phyloP scores from a whole-genome alignment of 2,113 vertebrate genomes.

The Pandion haliaetus region DNA sequence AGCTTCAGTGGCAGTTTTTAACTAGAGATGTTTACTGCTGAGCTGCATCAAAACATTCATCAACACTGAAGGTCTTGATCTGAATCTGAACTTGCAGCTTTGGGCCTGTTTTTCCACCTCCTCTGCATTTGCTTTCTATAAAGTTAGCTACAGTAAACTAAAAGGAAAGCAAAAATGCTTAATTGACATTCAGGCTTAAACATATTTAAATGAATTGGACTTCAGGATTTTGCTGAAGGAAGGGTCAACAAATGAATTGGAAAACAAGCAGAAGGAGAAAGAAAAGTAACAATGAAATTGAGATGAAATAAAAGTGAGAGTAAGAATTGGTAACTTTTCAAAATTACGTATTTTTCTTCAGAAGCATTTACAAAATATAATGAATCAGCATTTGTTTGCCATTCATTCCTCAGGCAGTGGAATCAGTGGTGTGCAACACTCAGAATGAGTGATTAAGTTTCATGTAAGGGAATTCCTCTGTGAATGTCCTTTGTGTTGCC shows the following conservation, averaged over 20 bases:
- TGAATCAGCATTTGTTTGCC: neutral
- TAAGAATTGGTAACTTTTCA: neutral
- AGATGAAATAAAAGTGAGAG: neutral
- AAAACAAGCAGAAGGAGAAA: neutral
- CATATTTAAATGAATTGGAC: neutral
- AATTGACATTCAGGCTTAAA: neutral
- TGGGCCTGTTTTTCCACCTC: neutral
- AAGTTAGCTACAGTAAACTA: neutral
- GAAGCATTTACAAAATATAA: neutral
- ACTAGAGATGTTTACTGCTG: neutral
- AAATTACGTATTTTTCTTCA: neutral
- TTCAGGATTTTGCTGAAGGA: neutral
- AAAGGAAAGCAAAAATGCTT: neutral
- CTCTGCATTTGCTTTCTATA: neutral
- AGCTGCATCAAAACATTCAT: neutral
- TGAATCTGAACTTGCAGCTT: neutral
- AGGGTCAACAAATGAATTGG: neutral
- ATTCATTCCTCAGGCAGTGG: neutral
- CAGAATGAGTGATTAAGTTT: neutral
- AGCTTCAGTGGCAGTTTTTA: neutral
- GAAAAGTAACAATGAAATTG: neutral
- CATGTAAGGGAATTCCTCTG: conserved; percentile 29
- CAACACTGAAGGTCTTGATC: neutral
- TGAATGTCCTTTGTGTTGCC: conserved; percentile 15
- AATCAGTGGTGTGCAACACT: neutral